Base-by-base conservation (phyloP, 2,888 invertebrate genomes). In the Diarsia brunnea region DNA sequence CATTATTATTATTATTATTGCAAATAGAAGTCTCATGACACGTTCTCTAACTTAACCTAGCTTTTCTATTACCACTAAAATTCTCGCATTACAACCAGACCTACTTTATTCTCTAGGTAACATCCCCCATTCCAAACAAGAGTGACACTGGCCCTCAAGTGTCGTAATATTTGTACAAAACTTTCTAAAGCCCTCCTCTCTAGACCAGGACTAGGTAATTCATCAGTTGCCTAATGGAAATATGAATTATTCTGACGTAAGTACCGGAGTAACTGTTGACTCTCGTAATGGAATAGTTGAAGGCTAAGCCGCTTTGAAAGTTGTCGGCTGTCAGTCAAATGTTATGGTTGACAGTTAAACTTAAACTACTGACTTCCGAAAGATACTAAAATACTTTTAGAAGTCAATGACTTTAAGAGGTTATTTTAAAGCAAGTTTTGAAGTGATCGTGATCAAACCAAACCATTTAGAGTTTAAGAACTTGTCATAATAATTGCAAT, bases 171-270 rank as follows among this genome's bases (percentile, higher is more conserved):
- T 87, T 84, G 82, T 60, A 64, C 73, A 78, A 82, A 82, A 88
- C 71, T 84, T 82, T 73, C 38, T 53, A 73, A 74, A 74, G 60
- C 70, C 75, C 79, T 84, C 79, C 71, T 65, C 71, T 65, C 75
- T 78, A 79, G 76, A 24, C 74, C 68, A 60, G 73, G 43, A 31
- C 55, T 61, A 45, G 66, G 75, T 84, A 87, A 85, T 86, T 87
- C 87, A 84, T 81, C 69, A 63, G 64, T 58, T 47, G 64, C 77
- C 73, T 87, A 87, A 86, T 84, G 77, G 82, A 86, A 88, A 86
- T 87, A 88, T 87, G 84, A 88, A 87, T 88, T 84, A 87, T 88
- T 87, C 79, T 21, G 58, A 69, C 69, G 38, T 64, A 69, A 71
- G 74, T 45, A 76, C 82, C 76, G 67, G 72, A 78, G 69, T 63